A percentile compares a stretch with the other conserved stretches of the same genome.
Evolutionary conservation across 1,140 invertebrate species (phyloP).

Genomic region (Triops longicaudatus): DNA sequence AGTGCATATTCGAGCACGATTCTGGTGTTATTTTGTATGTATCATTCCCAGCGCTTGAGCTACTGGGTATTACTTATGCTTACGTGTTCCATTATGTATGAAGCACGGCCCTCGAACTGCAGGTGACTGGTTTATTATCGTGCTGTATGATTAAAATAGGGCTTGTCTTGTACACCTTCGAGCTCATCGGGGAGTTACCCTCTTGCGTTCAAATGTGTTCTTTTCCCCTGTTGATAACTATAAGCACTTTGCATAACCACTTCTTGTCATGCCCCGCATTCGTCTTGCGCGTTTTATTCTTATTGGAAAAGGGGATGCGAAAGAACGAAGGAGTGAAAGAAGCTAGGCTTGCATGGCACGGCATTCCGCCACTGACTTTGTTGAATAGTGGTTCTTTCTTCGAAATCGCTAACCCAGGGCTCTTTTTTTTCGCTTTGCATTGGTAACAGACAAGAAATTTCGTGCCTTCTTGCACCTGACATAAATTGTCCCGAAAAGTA

Average conservation of each 20-base stretch:
- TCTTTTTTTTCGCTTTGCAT: background rate
- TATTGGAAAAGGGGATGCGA: background rate
- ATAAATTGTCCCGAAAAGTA: background rate
- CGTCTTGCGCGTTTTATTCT: background rate
- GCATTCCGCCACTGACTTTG: background rate
- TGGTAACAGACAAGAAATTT: background rate
- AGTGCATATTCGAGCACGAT: background rate
- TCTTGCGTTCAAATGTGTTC: background rate
- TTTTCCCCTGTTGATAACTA: background rate
- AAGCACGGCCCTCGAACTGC: slow-evolving; percentile 5
- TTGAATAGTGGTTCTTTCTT: background rate
- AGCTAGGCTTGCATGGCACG: background rate
- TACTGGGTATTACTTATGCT: slow-evolving; percentile 3
- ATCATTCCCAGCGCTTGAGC: slow-evolving; percentile 6
- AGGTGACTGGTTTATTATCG: slow-evolving; percentile 15
- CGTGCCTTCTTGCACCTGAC: background rate
- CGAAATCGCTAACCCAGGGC: background rate
- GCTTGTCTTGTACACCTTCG: slow-evolving; percentile 14
- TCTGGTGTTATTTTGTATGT: slow-evolving; percentile 1
- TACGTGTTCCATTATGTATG: slow-evolving; percentile 15
- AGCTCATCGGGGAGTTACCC: slow-evolving; percentile 13
- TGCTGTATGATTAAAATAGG: slow-evolving; percentile 15
- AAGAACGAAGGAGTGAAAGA: background rate
- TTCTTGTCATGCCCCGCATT: background rate
- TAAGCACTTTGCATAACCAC: background rate